Conservation (phyloP, 2,888 invertebrate species). For the Miltochrista miniata region DNA sequence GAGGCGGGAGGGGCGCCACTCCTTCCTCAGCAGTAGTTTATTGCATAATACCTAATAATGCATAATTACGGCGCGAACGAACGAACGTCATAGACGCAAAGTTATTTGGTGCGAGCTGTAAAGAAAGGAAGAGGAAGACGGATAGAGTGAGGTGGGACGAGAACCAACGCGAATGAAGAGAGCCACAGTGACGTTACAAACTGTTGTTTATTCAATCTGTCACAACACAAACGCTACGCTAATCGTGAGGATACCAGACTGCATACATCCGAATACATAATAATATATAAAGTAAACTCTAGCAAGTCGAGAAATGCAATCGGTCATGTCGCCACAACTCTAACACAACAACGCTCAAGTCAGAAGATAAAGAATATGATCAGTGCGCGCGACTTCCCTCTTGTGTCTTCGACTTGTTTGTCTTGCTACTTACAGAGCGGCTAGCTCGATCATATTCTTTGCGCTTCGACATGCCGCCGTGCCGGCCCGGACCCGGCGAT, state of each 20-base stretch:
- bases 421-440: slow-evolving; percentile 59
- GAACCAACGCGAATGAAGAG: slow-evolving; percentile 60
- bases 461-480: slow-evolving; percentile 65
- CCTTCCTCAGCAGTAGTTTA: no score
- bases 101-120: no score
- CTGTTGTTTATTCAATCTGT: slow-evolving; percentile 78
- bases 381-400: slow-evolving; percentile 64
- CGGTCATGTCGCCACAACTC: slow-evolving; percentile 53
- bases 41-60: no score
- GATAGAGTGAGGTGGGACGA: slow-evolving; percentile 60
- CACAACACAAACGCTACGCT: slow-evolving; percentile 73
- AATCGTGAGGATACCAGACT: slow-evolving; percentile 60
- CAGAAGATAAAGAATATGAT: slow-evolving; percentile 75
- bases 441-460: slow-evolving; percentile 78
- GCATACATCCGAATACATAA: slow-evolving; percentile 63
- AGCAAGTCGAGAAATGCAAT: slow-evolving; percentile 60
- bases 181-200: slow-evolving; percentile 69
- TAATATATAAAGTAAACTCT: slow-evolving; percentile 45
- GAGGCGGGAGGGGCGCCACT: no score
- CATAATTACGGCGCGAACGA: no score
- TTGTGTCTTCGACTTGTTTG: slow-evolving; percentile 62
- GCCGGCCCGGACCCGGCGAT: slow-evolving; percentile 68
- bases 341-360: slow-evolving; percentile 27
- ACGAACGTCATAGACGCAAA: no score
- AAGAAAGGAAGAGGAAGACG: slow-evolving; percentile 49